Evolutionary conservation across 1,140 invertebrate species (phyloP), one percentile per base, ranked within the genome.

Genomic region (Aphidius ervi): DNA sequence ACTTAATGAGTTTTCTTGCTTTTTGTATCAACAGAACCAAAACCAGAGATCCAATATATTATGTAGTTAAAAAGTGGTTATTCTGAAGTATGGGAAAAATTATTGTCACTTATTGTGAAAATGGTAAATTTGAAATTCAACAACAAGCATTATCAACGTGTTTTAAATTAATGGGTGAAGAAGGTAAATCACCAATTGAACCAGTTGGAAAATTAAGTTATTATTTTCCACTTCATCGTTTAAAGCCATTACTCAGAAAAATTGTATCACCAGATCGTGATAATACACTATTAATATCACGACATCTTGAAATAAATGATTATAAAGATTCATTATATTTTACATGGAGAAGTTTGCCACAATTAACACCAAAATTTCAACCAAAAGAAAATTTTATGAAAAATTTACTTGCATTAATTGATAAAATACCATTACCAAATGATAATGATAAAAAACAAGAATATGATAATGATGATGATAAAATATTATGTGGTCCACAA

Each of bases 401-500:
- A 60, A 92, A 91, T 76, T 86, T 88, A 66, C 74, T 92, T 39
- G 81, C 85, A 56, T 72, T 92, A 16, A 67, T 91, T 40, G 83
- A 89, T 70, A 84, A 84, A 72, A 70, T 88, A 59, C 72, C 82
- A 65, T 67, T 84, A 5, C 74, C 75, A 43, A 82, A 83, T 68
- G 82, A 84, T 16, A 70, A 68, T 4, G 75, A 78, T 48, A 68
- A 70, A 71, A 66, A 63, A 47, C 66, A 63, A 23, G 62, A 64
- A 41, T 58, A 62, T 6, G 65, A 59, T 31, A 62, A 70, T 55
- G 65, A 65, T 67, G 64, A 68, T 46, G 23, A 68, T 46, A 65
- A 72, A 60, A 63, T 75, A 43, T 61, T 77, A 5, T 77, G 74
- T 58, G 68, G 69, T 48, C 61, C 68, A 45, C 69, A 72, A 53